Conservation (phyloP, 53 echinoderm and acorn worm species). For the Paracentrotus lividus region DNA sequence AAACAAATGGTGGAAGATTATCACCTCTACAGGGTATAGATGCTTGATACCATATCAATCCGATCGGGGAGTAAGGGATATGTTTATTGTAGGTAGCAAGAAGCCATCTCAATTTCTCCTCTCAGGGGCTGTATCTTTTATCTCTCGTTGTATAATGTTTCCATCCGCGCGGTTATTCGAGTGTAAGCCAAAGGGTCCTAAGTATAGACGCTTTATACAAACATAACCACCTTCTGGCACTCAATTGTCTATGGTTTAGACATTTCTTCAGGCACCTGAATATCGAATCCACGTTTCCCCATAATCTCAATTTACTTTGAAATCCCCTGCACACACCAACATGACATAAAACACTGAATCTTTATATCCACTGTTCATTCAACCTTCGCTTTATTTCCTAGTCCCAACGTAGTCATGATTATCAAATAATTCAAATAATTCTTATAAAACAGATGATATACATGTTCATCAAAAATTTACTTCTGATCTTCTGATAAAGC, state of each 20-base stretch:
- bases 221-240: not conserved
- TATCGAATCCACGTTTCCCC: not conserved
- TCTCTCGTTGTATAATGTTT: conserved; percentile 16
- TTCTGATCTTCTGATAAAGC: too few species aligned
- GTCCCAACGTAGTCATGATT: too few species aligned
- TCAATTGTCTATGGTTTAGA: not conserved
- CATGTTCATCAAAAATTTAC: too few species aligned
- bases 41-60: conserved; percentile 7
- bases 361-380: not conserved
- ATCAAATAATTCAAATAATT: too few species aligned
- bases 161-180: not conserved
- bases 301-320: not conserved
- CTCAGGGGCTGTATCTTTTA: not conserved
- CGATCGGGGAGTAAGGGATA: not conserved
- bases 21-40: not conserved
- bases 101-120: not conserved
- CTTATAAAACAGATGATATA: too few species aligned
- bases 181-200: not conserved
- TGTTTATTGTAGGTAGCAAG: not conserved
- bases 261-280: not conserved
- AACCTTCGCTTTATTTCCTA: not conserved
- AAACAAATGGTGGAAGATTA: not conserved
- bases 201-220: not conserved
- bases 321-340: not conserved
- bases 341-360: not conserved